Evolutionary conservation across 2,888 invertebrate species (phyloP), one percentile per base, ranked within the genome.

Genomic region (Meteorus cinctellus): DNA sequence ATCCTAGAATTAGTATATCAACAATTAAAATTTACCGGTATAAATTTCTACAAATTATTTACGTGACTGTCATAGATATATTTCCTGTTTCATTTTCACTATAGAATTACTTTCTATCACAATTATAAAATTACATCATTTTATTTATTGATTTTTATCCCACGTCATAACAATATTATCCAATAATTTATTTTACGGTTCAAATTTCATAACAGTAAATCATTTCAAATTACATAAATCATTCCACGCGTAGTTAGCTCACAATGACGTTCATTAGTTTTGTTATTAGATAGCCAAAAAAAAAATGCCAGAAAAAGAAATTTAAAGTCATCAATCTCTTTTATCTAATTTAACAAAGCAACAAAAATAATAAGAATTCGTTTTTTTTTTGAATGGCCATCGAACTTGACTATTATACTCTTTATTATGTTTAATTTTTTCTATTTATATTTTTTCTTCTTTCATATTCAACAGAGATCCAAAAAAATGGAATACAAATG

Each of bases 401-500:
- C 8, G 34, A 34, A 34, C 34, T 34, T 4, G 8, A 2, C 34
- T 34, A 4, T 41, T 41, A 41, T 12, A 41, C 12, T 41, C 8
- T 41, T 12, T 2, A 8, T 41, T 12, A 12, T 41, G 41, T 41
- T 12, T 41, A 8, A 36, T 27, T 45, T 45, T 1, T 68, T 31
- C 12, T 12, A 34, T 62, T 31, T 55, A n/a, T n/a, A n/a, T n/a
- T 8, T 0, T 63, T 19, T 45, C 67, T 36, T 36, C n/a, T 55
- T 41, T 6, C 27, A 59, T 41, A 77, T 69, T 60, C 74, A 84
- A 84, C 81, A 84, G 84, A 66, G 81, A 24, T n/a, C 3, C 19
- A 48, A 55, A 55, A 81, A 80, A 69, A 74, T 69, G 36, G 83
- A 82, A 29, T 88, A 88, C 79, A 83, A 85, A 59, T 85, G 86